Evolutionary conservation across 1,140 invertebrate species (phyloP).

Genomic region (Tetraneura akinire): DNA sequence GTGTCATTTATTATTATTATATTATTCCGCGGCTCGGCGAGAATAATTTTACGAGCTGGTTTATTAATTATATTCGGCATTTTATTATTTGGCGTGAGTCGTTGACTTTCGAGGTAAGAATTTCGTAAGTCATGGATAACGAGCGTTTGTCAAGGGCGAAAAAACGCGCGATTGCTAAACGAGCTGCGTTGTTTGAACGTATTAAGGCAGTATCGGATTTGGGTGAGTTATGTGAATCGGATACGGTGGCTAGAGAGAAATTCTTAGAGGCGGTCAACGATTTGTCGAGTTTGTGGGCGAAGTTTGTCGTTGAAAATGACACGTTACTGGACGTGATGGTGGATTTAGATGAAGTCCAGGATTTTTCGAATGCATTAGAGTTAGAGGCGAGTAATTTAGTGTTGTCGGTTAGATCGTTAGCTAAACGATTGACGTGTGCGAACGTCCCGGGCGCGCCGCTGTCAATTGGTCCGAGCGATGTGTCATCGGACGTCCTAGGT

Average conservation of each 20-base stretch:
- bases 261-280: not conserved
- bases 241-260: not conserved
- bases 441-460: accelerated
- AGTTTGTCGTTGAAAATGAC: not conserved
- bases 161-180: too few species aligned
- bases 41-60: too few species aligned
- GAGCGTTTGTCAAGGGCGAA: too few species aligned
- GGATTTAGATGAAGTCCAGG: not conserved
- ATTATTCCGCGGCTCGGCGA: too few species aligned
- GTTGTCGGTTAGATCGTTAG: not conserved
- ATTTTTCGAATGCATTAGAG: not conserved
- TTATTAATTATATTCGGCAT: too few species aligned
- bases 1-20: too few species aligned
- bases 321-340: not conserved
- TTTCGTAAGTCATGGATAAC: too few species aligned
- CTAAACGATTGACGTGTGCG: not conserved
- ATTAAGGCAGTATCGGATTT: not conserved
- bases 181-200: too few species aligned
- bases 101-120: too few species aligned
- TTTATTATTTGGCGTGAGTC: too few species aligned
- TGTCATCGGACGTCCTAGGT: too few species aligned
- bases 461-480: too few species aligned
- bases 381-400: not conserved
- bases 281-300: not conserved
- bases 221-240: not conserved